Percentiles rank a stretch among this genome's conserved stretches.
phyloP scores from a whole-genome alignment of 1,140 invertebrate genomes.

The Bursaphelenchus mucronatus region DNA sequence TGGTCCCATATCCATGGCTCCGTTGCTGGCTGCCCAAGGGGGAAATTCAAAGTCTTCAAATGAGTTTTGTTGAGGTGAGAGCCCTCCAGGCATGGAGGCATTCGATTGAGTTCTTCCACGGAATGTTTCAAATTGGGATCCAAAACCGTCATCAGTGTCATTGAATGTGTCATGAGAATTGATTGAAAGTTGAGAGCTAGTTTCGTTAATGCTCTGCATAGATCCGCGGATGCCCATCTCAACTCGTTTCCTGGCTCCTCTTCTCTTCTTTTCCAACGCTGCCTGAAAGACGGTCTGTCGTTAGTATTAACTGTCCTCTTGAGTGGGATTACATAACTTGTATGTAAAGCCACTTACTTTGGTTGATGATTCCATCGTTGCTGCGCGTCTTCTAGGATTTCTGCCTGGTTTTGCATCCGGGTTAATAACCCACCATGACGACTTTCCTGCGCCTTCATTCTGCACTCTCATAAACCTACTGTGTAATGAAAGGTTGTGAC shows the following conservation, averaged over 20 bases:
- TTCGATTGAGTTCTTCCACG: conserved; percentile 51
- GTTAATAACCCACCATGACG: conserved; percentile 99
- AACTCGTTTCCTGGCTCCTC: conserved; percentile 54
- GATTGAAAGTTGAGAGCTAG: conserved; percentile 43
- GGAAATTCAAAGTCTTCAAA: conserved; percentile 59
- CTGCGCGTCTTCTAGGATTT: conserved; percentile 54
- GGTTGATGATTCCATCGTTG: conserved; percentile 50
- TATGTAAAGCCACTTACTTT: conserved; percentile 37
- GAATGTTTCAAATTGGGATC: conserved; percentile 39
- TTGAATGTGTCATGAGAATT: conserved; percentile 33
- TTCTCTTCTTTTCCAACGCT: conserved; percentile 52
- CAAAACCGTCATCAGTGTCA: conserved; percentile 31
- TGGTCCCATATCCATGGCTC: conserved; percentile 8
- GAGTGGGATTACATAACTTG: not conserved
- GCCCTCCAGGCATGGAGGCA: conserved; percentile 41
- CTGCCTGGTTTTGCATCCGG: conserved; percentile 69
- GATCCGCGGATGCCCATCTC: conserved; percentile 31
- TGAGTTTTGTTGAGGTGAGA: conserved; percentile 23
- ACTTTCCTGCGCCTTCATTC: conserved; percentile 98
- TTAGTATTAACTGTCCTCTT: conserved; percentile 23
- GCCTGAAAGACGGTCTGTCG: conserved; percentile 28
- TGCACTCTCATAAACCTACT: conserved; percentile 98
- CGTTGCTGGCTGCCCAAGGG: conserved; percentile 35
- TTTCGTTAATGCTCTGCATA: conserved; percentile 8
- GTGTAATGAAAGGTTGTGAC: conserved; percentile 96